Conservation (phyloP, 1,140 invertebrate species). For the Apocrypta bakeri region DNA sequence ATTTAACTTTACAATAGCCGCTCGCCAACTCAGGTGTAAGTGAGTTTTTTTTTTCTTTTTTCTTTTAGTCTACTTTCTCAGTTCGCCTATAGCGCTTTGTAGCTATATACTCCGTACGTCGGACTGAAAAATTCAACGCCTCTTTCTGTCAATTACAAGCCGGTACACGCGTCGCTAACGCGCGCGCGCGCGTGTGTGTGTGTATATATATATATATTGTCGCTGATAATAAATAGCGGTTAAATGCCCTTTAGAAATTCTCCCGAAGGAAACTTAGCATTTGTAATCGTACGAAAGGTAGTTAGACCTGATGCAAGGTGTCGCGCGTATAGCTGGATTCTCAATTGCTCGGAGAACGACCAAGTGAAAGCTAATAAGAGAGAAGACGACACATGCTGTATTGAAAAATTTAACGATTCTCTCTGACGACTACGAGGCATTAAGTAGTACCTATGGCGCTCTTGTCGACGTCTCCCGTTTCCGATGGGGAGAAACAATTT, state of each 20-base stretch:
- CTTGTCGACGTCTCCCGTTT: too few species aligned
- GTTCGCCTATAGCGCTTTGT: background rate
- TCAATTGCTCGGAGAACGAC: too few species aligned
- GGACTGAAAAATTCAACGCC: conserved; percentile 4
- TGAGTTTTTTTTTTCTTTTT: too few species aligned
- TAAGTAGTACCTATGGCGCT: too few species aligned
- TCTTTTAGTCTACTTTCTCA: background rate
- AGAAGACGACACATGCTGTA: too few species aligned
- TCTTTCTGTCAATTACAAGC: background rate
- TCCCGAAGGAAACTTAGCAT: background rate
- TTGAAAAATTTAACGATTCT: too few species aligned
- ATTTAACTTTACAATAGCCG: background rate
- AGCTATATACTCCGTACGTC: background rate
- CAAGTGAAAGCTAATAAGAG: too few species aligned
- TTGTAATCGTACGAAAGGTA: background rate
- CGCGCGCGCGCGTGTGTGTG: too few species aligned
- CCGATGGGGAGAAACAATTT: too few species aligned
- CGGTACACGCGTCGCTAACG: background rate
- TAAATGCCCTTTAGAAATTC: conserved; percentile 9
- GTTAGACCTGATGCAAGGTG: conserved; percentile 4
- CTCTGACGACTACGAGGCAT: too few species aligned
- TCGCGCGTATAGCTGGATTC: background rate
- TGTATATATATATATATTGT: too few species aligned
- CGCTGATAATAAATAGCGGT: background rate
- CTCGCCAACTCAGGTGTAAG: too few species aligned